These are phyloP conservation scores for Leiothrix lutea DNA, from an alignment of 2,113 vertebrate genomes.

Conservation along the genomic window DNA sequence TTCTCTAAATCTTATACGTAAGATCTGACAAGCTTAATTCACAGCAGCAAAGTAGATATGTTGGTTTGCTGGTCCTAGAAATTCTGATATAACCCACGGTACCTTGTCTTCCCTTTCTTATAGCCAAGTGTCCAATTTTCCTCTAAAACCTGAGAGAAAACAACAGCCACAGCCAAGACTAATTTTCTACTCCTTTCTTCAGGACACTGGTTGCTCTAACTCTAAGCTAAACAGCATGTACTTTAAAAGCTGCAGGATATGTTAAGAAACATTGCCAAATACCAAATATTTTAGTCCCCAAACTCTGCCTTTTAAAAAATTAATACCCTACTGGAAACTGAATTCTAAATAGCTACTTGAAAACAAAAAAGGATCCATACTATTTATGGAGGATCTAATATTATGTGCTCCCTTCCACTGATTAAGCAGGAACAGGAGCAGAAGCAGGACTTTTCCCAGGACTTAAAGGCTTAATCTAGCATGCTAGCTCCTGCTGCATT, in stretches of 20 bases:
- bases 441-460: neutral
- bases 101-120: neutral
- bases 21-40: neutral
- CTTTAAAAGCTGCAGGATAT: neutral
- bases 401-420: neutral
- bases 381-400: neutral
- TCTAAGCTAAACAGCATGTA: neutral
- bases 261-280: neutral
- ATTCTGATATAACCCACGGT: neutral
- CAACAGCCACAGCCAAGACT: neutral
- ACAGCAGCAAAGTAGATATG: neutral
- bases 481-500: neutral
- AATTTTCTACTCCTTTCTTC: neutral
- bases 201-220: neutral
- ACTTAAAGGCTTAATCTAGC: neutral
- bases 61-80: neutral
- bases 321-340: neutral
- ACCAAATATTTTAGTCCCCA: neutral
- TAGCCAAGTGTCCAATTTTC: neutral
- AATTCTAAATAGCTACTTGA: slow-evolving; percentile 1
- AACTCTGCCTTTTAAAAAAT: neutral
- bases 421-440: neutral
- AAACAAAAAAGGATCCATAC: neutral
- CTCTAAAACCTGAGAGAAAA: neutral
- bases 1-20: neutral